phyloP scores from a whole-genome alignment of 2,888 invertebrate genomes.

The Yponomeuta plumbellus region DNA sequence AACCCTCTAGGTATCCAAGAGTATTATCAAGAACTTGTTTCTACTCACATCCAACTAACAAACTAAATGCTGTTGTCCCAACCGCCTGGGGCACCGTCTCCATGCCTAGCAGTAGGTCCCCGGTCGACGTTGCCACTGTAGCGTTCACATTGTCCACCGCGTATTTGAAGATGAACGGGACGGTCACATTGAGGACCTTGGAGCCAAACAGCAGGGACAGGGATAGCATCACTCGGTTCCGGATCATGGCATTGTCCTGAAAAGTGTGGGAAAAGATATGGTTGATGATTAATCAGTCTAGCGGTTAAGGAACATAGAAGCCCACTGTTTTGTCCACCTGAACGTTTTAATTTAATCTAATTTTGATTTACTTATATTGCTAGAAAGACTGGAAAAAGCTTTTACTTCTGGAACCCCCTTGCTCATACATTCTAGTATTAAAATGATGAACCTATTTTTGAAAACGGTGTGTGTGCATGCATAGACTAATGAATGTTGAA shows the following conservation, averaged over 20 bases:
- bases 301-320: too few relatives aligned
- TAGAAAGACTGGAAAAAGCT: too few relatives aligned
- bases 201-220: slow-evolving; percentile 86
- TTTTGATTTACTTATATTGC: too few relatives aligned
- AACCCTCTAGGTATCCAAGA: too few relatives aligned
- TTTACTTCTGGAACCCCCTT: too few relatives aligned
- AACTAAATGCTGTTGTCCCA: slow-evolving; percentile 84
- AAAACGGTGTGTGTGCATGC: too few relatives aligned
- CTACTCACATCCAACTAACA: slow-evolving; percentile 92
- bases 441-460: too few relatives aligned
- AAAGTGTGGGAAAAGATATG: slow-evolving; percentile 24
- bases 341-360: too few relatives aligned
- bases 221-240: slow-evolving; percentile 89
- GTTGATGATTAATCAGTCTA: not conserved
- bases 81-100: slow-evolving; percentile 88
- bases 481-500: too few relatives aligned
- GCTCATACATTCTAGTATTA: too few relatives aligned
- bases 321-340: too few relatives aligned
- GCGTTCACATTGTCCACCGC: slow-evolving; percentile 92
- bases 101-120: slow-evolving; percentile 80
- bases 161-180: slow-evolving; percentile 97
- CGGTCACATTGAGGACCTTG: slow-evolving; percentile 92
- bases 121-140: slow-evolving; percentile 51
- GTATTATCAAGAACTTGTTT: not conserved
- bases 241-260: slow-evolving; percentile 84